Conservation (phyloP, 2,797 vertebrate species). For the Karalla daura region DNA sequence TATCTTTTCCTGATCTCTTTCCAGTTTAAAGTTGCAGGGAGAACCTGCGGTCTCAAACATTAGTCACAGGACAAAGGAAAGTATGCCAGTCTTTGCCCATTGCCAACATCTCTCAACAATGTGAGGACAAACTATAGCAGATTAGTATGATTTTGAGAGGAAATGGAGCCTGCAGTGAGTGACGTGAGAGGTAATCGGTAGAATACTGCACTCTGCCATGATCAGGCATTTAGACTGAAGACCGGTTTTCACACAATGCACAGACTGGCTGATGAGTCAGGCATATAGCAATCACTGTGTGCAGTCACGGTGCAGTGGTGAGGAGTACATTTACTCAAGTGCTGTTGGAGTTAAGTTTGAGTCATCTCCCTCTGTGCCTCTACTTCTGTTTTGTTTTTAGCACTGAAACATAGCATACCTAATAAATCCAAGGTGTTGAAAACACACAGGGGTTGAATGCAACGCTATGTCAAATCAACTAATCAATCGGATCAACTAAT, state of each 20-base stretch:
- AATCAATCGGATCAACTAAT: neutral
- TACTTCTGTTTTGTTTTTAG: neutral
- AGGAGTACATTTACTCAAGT: neutral
- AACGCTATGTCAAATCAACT: too few relatives aligned
- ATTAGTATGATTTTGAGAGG: slow-evolving; percentile 40
- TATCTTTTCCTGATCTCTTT: slow-evolving; percentile 68
- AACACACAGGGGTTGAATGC: too few relatives aligned
- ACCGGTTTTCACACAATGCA: neutral
- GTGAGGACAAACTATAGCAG: slow-evolving; percentile 21
- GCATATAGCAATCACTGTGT: neutral
- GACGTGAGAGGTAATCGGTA: slow-evolving; percentile 14
- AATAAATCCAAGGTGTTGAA: too few relatives aligned
- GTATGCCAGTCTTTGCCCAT: slow-evolving; percentile 13
- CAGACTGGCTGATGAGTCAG: slow-evolving; percentile 16
- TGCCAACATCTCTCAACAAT: slow-evolving; percentile 35
- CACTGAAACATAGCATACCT: too few relatives aligned
- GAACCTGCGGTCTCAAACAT: slow-evolving; percentile 62
- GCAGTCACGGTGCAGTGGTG: neutral
- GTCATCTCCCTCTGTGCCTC: neutral
- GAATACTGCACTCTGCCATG: slow-evolving; percentile 6
- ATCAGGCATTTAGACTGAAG: slow-evolving; percentile 5
- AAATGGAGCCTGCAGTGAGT: slow-evolving; percentile 33
- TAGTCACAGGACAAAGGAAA: slow-evolving; percentile 61
- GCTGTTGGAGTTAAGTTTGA: neutral
- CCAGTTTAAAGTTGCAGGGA: slow-evolving; percentile 64